Conservation (phyloP, 2,113 vertebrate genomes). For the Sinocyclocheilus anshuiensis region DNA sequence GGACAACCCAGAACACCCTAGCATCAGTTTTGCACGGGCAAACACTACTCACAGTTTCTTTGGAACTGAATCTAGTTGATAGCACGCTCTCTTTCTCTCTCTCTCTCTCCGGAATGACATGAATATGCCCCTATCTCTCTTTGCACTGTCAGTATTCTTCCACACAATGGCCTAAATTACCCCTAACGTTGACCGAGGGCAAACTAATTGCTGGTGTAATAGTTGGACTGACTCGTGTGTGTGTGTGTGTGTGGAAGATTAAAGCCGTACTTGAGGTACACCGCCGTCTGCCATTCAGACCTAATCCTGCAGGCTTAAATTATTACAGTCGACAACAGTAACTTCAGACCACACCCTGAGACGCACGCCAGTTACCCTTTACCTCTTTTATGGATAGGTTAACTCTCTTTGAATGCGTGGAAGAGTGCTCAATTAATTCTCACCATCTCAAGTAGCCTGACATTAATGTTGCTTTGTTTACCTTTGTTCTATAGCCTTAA, state of each 20-base stretch:
- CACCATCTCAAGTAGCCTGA: constrained; percentile 43
- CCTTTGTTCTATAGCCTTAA: neutral
- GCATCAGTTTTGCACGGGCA: constrained; percentile 16
- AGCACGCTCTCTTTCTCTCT: constrained; percentile 14
- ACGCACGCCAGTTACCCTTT: constrained; percentile 45
- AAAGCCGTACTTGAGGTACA: constrained; percentile 50
- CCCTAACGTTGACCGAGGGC: constrained; percentile 53
- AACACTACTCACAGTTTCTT: constrained; percentile 30
- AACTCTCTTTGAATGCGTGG: constrained; percentile 48
- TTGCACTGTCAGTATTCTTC: constrained; percentile 52
- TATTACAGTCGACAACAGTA: constrained; percentile 39
- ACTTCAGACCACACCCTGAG: constrained; percentile 45
- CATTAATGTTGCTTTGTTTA: constrained; percentile 4
- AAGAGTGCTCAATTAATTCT: constrained; percentile 46
- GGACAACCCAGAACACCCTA: neutral
- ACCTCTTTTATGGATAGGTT: constrained; percentile 32
- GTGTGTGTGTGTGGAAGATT: constrained; percentile 58
- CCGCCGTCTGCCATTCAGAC: constrained; percentile 51
- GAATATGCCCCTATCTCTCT: constrained; percentile 48
- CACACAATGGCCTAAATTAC: constrained; percentile 62
- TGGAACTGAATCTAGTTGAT: constrained; percentile 19
- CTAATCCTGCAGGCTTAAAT: constrained; percentile 59
- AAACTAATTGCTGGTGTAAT: constrained; percentile 69
- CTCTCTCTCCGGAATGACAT: constrained; percentile 26
- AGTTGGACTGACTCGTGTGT: constrained; percentile 59